Conservation (phyloP, 1,140 invertebrate species). For the Venturia canescens region DNA sequence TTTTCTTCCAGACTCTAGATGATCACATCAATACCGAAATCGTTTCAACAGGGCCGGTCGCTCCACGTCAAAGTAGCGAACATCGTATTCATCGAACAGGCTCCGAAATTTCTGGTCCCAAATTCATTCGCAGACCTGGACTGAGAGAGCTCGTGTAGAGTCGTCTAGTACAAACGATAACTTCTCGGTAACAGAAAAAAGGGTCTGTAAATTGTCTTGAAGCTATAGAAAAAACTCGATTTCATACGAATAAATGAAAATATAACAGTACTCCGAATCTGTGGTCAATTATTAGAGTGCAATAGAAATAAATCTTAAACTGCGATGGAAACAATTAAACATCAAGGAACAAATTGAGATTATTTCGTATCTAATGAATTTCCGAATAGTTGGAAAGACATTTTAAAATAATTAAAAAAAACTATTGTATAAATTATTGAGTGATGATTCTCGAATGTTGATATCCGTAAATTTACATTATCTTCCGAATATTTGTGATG, state of each 20-base stretch:
- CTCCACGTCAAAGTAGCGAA: neutral
- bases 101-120: neutral
- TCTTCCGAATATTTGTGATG: too few relatives aligned
- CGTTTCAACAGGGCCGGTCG: neutral
- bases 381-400: neutral
- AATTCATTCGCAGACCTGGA: conserved; percentile 26
- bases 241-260: neutral
- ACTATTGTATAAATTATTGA: too few relatives aligned
- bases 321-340: too few relatives aligned
- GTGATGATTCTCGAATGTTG: too few relatives aligned
- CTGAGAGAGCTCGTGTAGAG: conserved; percentile 29
- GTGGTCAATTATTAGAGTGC: too few relatives aligned
- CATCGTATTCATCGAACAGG: neutral
- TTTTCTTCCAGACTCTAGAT: conserved; percentile 34
- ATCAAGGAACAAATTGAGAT: neutral
- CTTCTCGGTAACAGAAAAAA: conserved; percentile 4
- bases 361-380: neutral
- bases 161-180: neutral
- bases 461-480: too few relatives aligned
- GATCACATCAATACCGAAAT: conserved; percentile 25
- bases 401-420: too few relatives aligned
- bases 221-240: neutral
- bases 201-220: neutral
- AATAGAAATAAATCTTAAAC: too few relatives aligned
- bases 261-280: neutral